Evolutionary conservation across 2,797 vertebrate genomes (phyloP).

Genomic region (Botia almorhae): DNA sequence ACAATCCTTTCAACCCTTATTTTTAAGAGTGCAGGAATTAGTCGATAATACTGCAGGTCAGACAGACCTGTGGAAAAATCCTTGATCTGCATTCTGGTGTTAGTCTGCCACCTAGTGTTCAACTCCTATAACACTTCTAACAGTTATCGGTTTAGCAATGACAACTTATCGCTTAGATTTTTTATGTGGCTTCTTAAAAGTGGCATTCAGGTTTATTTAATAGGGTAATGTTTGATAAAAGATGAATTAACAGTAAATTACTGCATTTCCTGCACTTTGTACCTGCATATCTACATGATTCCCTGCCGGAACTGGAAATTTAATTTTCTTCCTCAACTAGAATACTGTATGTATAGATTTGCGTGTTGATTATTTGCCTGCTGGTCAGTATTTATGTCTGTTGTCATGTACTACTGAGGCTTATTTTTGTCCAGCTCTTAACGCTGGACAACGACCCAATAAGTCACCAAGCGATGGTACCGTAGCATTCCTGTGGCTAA

Average conservation of each 20-base stretch:
- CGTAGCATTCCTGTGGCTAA: conserved; percentile 27
- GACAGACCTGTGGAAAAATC: conserved; percentile 3
- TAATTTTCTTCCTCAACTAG: conserved; percentile 19
- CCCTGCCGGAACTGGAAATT: conserved; percentile 53
- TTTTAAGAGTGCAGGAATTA: background rate
- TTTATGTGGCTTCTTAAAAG: background rate
- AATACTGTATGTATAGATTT: conserved; percentile 57
- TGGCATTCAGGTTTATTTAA: background rate
- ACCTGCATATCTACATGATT: background rate
- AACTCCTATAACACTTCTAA: background rate
- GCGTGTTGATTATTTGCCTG: conserved; percentile 30
- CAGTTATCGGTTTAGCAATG: background rate
- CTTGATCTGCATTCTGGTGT: conserved; percentile 12
- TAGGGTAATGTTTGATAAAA: conserved; percentile 5
- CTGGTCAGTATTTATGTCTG: conserved; percentile 39
- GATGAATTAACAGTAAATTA: conserved; percentile 9
- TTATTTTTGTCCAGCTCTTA: background rate
- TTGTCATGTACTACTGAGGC: conserved; percentile 56
- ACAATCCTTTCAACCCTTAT: no score
- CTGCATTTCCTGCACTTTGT: conserved; percentile 39
- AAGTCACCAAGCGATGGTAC: background rate
- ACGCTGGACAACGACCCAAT: background rate
- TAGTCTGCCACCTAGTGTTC: conserved; percentile 45
- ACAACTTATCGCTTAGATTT: no score
- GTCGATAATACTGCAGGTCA: no score